phyloP scores from a whole-genome alignment of 2,113 vertebrate species.

The Cheilinus undulatus region DNA sequence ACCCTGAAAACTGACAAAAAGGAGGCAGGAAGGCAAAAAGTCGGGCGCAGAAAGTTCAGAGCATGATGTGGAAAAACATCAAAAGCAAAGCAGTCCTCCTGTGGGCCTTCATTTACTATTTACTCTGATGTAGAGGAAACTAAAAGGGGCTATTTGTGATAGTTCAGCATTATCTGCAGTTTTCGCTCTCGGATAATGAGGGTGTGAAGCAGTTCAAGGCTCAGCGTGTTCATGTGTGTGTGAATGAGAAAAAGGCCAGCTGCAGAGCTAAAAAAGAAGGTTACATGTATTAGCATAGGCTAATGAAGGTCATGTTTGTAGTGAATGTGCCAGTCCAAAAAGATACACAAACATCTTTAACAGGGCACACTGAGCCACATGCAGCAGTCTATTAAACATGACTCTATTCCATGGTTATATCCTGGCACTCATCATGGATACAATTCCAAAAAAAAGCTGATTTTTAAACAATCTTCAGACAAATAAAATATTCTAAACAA shows the following conservation, averaged over 20 bases:
- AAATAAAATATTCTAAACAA: background rate
- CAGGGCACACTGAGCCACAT: slow-evolving; percentile 13
- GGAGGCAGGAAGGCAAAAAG: slow-evolving; percentile 19
- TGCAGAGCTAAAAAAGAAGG: slow-evolving; percentile 43
- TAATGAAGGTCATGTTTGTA: slow-evolving; percentile 69
- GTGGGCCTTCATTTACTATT: slow-evolving; percentile 27
- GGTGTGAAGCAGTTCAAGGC: slow-evolving; percentile 32
- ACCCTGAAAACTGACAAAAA: slow-evolving; percentile 12
- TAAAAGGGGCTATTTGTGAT: slow-evolving; percentile 11
- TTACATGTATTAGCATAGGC: slow-evolving; percentile 70
- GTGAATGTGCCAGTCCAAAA: slow-evolving; percentile 26
- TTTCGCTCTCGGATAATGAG: slow-evolving; percentile 37
- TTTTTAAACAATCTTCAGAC: background rate
- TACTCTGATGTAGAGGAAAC: slow-evolving; percentile 18
- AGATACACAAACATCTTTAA: slow-evolving; percentile 17
- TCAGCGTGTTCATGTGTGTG: slow-evolving; percentile 15
- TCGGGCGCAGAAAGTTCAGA: background rate
- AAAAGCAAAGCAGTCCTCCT: slow-evolving; percentile 27
- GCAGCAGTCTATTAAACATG: slow-evolving; percentile 4
- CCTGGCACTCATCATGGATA: background rate
- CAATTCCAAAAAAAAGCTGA: background rate
- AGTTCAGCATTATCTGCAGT: slow-evolving; percentile 32
- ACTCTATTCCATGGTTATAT: background rate
- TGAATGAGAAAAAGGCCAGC: slow-evolving; percentile 37
- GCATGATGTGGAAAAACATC: slow-evolving; percentile 21